These are phyloP conservation scores for Climacteris rufus DNA, from an alignment of 2,113 vertebrate genomes.

Conservation along the genomic window DNA sequence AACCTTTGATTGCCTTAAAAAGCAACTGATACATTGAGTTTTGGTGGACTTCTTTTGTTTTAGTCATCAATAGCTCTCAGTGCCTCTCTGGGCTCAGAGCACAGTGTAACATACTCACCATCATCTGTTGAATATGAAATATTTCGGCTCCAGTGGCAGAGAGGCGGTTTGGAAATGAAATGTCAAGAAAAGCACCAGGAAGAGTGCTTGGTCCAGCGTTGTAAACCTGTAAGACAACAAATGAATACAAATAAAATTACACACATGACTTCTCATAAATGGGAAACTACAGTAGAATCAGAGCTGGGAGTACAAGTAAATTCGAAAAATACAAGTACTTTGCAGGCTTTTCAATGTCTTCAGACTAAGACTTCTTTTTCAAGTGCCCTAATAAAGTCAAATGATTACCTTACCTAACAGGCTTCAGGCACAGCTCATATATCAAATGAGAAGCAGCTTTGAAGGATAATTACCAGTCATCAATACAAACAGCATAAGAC, in stretches of 20 bases:
- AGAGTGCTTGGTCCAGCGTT: slow-evolving; percentile 96
- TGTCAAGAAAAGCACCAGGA: slow-evolving; percentile 85
- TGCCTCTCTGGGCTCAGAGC: neutral
- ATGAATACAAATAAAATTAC: neutral
- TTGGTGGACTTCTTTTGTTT: neutral
- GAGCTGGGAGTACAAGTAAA: neutral
- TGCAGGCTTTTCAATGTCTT: neutral
- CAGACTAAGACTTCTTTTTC: neutral
- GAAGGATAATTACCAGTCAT: neutral
- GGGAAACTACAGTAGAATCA: neutral
- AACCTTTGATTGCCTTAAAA: neutral
- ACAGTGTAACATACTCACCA: slow-evolving; percentile 74
- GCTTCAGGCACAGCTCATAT: neutral
- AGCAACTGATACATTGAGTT: neutral
- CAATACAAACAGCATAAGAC: neutral
- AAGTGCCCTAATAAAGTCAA: neutral
- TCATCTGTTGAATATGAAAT: slow-evolving; percentile 86
- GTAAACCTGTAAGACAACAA: slow-evolving; percentile 80
- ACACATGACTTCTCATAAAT: neutral
- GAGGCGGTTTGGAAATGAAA: slow-evolving; percentile 91
- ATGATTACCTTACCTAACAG: neutral
- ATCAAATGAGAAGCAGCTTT: neutral
- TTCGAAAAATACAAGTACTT: neutral
- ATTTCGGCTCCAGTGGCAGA: slow-evolving; percentile 86
- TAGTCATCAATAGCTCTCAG: neutral